A percentile compares a stretch with the other conserved stretches of the same genome.
Conservation (phyloP, 2,113 vertebrate species). For the Pygoscelis adeliae region DNA sequence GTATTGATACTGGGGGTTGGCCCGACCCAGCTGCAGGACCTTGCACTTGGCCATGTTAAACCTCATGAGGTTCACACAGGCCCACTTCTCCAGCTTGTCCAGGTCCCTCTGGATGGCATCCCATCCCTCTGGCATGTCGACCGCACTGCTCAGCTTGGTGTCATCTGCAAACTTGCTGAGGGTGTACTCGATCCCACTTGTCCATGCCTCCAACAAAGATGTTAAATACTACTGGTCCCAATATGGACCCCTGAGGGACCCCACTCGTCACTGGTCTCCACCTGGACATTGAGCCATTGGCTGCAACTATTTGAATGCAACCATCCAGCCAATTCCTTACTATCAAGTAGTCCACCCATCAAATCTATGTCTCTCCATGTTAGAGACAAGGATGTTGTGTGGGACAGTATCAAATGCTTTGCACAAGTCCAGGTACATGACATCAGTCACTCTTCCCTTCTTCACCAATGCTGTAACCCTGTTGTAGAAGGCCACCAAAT, state of each 20-base stretch:
- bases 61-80: too few relatives aligned
- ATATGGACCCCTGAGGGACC: not conserved
- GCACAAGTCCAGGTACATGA: too few relatives aligned
- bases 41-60: too few relatives aligned
- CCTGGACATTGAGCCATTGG: not conserved
- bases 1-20: too few relatives aligned
- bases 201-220: not conserved
- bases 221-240: not conserved
- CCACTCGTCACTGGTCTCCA: not conserved
- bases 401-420: too few relatives aligned
- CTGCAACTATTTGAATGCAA: not conserved
- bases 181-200: not conserved
- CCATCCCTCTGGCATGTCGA: not conserved
- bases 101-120: not conserved
- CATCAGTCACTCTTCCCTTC: too few relatives aligned
- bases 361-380: not conserved
- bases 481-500: too few relatives aligned
- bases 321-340: not conserved
- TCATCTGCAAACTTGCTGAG: not conserved
- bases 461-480: too few relatives aligned
- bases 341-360: not conserved
- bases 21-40: too few relatives aligned
- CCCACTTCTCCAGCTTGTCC: too few relatives aligned
- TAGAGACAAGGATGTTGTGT: not conserved
- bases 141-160: not conserved